Conservation (phyloP, 2,888 invertebrate genomes). For the Germaria angustata region DNA sequence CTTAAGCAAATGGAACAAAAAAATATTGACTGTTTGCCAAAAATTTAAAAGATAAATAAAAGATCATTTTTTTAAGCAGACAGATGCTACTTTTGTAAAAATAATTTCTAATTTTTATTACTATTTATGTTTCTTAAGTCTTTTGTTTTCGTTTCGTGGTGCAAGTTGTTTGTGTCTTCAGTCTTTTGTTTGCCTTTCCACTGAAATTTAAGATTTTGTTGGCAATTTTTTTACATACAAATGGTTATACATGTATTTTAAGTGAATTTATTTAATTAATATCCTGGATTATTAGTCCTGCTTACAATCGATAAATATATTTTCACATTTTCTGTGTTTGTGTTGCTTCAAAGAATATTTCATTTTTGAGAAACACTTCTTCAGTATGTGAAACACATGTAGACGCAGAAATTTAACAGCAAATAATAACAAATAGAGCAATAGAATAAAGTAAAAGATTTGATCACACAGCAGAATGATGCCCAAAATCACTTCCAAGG, state of each 20-base stretch:
- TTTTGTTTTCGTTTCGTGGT: not conserved
- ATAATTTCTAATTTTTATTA: not conserved
- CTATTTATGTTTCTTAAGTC: constrained; percentile 24
- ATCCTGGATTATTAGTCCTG: not conserved
- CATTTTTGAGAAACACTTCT: not conserved
- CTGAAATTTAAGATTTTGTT: not conserved
- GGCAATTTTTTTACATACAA: not conserved
- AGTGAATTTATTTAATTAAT: not conserved
- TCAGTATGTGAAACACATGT: not conserved
- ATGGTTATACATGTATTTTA: not conserved
- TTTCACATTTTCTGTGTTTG: not conserved
- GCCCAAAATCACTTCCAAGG: constrained; percentile 64
- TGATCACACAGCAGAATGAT: constrained; percentile 65
- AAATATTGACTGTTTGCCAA: constrained; percentile 20
- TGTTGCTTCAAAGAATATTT: not conserved
- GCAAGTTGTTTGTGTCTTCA: not conserved
- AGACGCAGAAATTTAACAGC: constrained; percentile 53
- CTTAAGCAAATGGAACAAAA: constrained; percentile 1
- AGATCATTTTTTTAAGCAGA: not conserved
- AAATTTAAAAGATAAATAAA: not conserved
- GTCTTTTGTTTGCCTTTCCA: not conserved
- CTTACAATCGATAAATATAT: not conserved
- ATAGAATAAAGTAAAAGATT: constrained; percentile 56
- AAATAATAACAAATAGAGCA: constrained; percentile 60
- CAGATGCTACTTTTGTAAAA: not conserved